Evolutionary conservation across 2,888 invertebrate species (phyloP).

Genomic region (Tetrapedia diversipes): DNA sequence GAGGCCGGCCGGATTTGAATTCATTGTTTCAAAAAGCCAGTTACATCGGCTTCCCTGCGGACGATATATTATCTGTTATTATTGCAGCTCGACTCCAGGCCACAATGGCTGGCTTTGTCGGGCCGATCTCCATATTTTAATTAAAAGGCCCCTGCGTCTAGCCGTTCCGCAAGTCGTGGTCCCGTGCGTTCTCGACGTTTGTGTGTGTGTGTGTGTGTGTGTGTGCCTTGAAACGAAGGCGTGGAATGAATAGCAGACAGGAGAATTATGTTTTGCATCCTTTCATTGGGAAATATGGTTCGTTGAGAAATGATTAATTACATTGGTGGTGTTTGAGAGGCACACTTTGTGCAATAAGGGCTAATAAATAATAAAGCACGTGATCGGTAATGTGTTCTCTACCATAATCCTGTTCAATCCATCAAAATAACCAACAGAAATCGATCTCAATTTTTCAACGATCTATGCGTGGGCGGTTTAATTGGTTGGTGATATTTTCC

Average conservation of each 20-base stretch:
- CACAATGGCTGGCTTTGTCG: constrained; percentile 77
- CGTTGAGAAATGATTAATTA: too few species aligned
- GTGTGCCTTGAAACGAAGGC: constrained; percentile 16
- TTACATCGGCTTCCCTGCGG: constrained; percentile 68
- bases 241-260: constrained; percentile 5
- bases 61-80: constrained; percentile 81
- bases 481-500: too few species aligned
- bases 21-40: constrained; percentile 76
- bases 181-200: constrained; percentile 10
- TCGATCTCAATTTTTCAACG: too few species aligned
- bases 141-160: constrained; percentile 76
- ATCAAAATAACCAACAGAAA: too few species aligned
- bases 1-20: constrained; percentile 77
- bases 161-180: constrained; percentile 55
- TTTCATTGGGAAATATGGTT: too few species aligned
- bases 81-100: constrained; percentile 77
- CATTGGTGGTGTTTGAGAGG: too few species aligned
- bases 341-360: too few species aligned
- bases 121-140: constrained; percentile 81
- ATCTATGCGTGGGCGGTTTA: too few species aligned
- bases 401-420: too few species aligned
- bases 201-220: too few species aligned
- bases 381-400: too few species aligned
- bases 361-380: too few species aligned
- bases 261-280: constrained; percentile 7